Conservation (phyloP, 2,113 vertebrate species). For the Bungarus multicinctus region DNA sequence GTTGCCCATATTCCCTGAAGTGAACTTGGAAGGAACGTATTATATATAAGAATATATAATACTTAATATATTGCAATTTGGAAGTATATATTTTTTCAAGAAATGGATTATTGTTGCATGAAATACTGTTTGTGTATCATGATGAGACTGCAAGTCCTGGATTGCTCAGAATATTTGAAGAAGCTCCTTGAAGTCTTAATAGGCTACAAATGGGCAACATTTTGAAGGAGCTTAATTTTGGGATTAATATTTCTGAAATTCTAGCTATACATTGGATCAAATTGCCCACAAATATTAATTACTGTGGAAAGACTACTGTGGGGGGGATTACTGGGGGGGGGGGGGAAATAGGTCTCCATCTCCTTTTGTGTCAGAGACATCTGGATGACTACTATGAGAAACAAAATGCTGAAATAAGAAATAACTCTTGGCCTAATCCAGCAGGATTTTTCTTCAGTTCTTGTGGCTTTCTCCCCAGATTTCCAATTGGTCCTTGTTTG, state of each 20-base stretch:
- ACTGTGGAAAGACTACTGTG: neutral
- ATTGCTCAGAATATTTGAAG: neutral
- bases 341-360: neutral
- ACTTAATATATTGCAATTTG: neutral
- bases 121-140: neutral
- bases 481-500: neutral
- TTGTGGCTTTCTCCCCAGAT: neutral
- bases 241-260: neutral
- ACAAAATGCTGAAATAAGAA: neutral
- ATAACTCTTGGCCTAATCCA: neutral
- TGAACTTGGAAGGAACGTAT: rapidly evolving
- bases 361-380: neutral
- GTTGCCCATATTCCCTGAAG: neutral
- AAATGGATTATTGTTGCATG: neutral
- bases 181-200: neutral
- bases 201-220: neutral
- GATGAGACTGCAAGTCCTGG: neutral
- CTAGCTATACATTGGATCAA: neutral
- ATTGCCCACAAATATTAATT: neutral
- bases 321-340: too few relatives aligned
- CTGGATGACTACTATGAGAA: neutral
- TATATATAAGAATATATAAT: neutral
- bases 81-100: neutral
- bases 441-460: neutral
- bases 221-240: neutral